phyloP scores from a whole-genome alignment of 2,888 invertebrate species.

The Pachycephus smyrnensis region DNA sequence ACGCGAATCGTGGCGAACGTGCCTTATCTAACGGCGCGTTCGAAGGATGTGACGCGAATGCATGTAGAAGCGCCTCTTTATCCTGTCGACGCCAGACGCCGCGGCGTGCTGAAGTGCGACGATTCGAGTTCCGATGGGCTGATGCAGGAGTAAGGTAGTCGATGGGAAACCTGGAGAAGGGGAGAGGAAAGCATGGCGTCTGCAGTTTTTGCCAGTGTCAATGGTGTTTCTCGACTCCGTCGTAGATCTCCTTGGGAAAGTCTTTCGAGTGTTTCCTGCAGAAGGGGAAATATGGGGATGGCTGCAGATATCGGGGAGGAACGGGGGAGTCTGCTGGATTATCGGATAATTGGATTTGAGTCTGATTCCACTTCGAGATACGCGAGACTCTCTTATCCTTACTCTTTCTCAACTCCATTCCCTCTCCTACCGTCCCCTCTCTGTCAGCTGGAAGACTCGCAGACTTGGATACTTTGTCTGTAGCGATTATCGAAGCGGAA shows the following conservation, averaged over 20 bases:
- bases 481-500: no score
- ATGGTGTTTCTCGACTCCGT: no score
- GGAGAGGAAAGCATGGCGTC: slow-evolving; percentile 1
- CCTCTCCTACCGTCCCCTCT: no score
- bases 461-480: no score
- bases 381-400: no score
- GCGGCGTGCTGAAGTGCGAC: background rate
- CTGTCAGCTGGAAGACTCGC: no score
- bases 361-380: slow-evolving; percentile 13
- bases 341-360: slow-evolving; percentile 22
- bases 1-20: slow-evolving; percentile 45
- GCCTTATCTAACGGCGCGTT: slow-evolving; percentile 10
- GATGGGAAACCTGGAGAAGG: slow-evolving; percentile 12
- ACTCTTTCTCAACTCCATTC: no score
- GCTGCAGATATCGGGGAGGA: no score
- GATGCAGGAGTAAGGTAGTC: background rate
- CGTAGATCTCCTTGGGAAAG: no score
- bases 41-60: slow-evolving; percentile 58
- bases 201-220: no score
- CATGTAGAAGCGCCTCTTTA: slow-evolving; percentile 57
- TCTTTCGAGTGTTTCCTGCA: no score
- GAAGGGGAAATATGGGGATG: no score
- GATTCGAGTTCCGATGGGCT: background rate
- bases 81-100: slow-evolving; percentile 55
- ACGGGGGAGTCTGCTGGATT: slow-evolving; percentile 16